A percentile compares a stretch with the other conserved stretches of the same genome.
phyloP scores from a whole-genome alignment of 2,113 vertebrate genomes.

The Apodemus speciosus region DNA sequence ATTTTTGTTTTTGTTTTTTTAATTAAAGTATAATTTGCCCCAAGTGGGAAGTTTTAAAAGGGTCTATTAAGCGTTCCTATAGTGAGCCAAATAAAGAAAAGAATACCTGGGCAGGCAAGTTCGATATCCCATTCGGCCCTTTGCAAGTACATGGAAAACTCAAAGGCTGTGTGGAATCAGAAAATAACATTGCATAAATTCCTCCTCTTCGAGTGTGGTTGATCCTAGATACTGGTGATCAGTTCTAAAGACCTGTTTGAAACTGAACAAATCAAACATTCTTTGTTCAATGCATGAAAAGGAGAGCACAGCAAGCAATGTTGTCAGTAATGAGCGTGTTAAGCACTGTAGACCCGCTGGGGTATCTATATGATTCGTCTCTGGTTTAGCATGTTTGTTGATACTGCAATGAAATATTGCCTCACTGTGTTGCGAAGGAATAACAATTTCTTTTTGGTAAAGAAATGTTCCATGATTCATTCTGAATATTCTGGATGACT shows the following conservation, averaged over 20 bases:
- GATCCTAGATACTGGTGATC: conserved; percentile 10
- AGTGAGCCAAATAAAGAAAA: background rate
- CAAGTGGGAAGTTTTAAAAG: background rate
- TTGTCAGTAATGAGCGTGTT: background rate
- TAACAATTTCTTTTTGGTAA: conserved; percentile 50
- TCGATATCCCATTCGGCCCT: background rate
- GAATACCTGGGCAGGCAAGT: conserved; percentile 28
- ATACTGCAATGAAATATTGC: background rate
- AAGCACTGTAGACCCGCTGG: background rate
- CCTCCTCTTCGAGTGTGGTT: background rate
- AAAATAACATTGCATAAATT: background rate
- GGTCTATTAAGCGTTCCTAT: background rate
- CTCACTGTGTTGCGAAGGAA: background rate
- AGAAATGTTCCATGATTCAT: conserved; percentile 52
- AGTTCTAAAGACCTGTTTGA: conserved; percentile 13
- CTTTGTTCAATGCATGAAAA: background rate
- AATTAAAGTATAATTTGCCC: conserved; percentile 3
- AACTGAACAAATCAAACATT: conserved; percentile 7
- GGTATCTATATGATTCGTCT: background rate
- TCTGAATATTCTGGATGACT: conserved; percentile 52
- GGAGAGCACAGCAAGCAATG: background rate
- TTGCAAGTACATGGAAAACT: background rate
- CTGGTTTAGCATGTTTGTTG: background rate
- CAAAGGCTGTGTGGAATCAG: background rate
- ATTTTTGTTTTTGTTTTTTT: background rate